Conservation (phyloP, 2,797 vertebrate species). For the Xiphophorus birchmanni region DNA sequence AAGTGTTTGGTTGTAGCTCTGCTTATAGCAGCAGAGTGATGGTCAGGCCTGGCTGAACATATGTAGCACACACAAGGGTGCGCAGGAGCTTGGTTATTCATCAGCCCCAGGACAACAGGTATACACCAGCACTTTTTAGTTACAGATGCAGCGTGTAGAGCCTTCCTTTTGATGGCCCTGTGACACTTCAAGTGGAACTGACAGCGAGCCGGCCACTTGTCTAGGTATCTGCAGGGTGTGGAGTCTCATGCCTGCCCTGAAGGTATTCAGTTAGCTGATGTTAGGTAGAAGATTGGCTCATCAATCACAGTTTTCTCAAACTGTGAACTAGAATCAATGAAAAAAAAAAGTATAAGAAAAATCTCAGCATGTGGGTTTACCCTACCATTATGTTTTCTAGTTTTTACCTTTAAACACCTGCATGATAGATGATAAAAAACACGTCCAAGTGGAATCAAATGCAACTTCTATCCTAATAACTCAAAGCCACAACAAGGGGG, state of each 20-base stretch:
- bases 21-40: slow-evolving; percentile 58
- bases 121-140: slow-evolving; percentile 54
- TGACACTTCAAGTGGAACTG: slow-evolving; percentile 73
- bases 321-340: slow-evolving; percentile 49
- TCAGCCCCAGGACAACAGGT: slow-evolving; percentile 54
- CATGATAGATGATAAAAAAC: slow-evolving; percentile 1
- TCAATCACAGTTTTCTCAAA: slow-evolving; percentile 69
- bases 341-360: slow-evolving; percentile 28
- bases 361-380: slow-evolving; percentile 23
- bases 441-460: neutral
- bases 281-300: slow-evolving; percentile 63
- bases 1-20: slow-evolving; percentile 30
- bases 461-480: neutral
- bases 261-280: slow-evolving; percentile 59
- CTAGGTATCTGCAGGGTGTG: slow-evolving; percentile 49
- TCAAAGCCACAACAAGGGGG: neutral
- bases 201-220: slow-evolving; percentile 62
- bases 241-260: slow-evolving; percentile 51
- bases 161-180: slow-evolving; percentile 39
- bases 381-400: slow-evolving; percentile 33
- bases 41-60: slow-evolving; percentile 62
- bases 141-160: slow-evolving; percentile 59
- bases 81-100: slow-evolving; percentile 46
- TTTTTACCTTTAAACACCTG: slow-evolving; percentile 10
- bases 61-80: slow-evolving; percentile 33